A percentile compares a stretch with the other conserved stretches of the same genome.
phyloP scores from a whole-genome alignment of 2,888 invertebrate genomes.

The Macrosiphum euphorbiae region DNA sequence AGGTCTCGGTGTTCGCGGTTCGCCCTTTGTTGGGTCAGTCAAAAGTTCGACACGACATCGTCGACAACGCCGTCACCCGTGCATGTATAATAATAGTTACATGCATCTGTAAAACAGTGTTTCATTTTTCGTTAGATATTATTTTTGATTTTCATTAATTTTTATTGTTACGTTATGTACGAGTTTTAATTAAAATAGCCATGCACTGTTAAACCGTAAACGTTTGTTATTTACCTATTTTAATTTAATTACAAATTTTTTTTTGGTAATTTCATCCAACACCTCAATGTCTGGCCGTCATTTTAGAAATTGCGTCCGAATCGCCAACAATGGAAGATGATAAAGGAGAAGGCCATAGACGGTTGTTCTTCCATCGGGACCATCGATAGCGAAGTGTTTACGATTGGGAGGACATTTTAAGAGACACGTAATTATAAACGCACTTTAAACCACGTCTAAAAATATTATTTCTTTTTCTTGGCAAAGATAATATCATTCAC shows the following conservation, averaged over 20 bases:
- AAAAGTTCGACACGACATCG: conserved; percentile 65
- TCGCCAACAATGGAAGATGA: conserved; percentile 52
- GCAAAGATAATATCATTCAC: conserved; percentile 45
- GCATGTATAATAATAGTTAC: conserved; percentile 58
- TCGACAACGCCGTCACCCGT: conserved; percentile 58
- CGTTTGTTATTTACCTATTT: conserved; percentile 7
- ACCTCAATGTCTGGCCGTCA: conserved; percentile 25
- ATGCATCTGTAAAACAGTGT: conserved; percentile 14
- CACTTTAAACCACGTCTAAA: conserved; percentile 53
- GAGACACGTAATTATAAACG: conserved; percentile 62
- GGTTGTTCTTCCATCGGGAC: conserved; percentile 57
- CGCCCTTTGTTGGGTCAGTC: conserved; percentile 64
- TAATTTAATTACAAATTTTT: conserved; percentile 9
- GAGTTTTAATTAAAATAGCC: conserved; percentile 7
- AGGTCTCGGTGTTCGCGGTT: conserved; percentile 63
- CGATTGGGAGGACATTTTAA: conserved; percentile 54
- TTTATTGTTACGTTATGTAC: background rate
- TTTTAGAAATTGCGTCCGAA: background rate
- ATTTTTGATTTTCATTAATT: conserved; percentile 4
- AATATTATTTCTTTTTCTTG: conserved; percentile 56
- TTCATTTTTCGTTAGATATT: background rate
- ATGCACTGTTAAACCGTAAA: conserved; percentile 36
- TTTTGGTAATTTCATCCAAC: background rate
- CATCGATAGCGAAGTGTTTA: conserved; percentile 61
- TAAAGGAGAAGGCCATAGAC: conserved; percentile 41